These are phyloP conservation scores for Babylonia areolata DNA, from an alignment of 1,140 invertebrate species.

Conservation along the genomic window DNA sequence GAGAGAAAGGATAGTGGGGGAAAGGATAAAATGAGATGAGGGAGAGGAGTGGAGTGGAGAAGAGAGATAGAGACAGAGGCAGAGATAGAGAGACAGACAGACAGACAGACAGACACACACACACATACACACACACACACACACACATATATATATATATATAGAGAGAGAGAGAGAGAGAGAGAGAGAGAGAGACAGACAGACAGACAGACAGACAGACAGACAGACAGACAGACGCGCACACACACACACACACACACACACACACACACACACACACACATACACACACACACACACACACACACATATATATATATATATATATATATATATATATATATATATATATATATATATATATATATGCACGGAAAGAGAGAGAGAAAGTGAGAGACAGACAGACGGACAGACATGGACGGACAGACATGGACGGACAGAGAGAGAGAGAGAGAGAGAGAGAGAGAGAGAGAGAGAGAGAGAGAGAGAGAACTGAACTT, in stretches of 20 bases:
- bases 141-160: not conserved
- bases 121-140: slow-evolving; percentile 5
- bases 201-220: not conserved
- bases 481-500: no score
- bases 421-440: no score
- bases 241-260: not conserved
- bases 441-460: no score
- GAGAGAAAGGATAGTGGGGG: slow-evolving; percentile 1
- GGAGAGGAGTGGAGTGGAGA: slow-evolving; percentile 12
- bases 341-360: no score
- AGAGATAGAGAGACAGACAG: slow-evolving; percentile 23
- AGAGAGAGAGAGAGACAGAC: not conserved
- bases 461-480: no score
- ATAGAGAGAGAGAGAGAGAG: not conserved
- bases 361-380: no score
- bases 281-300: not conserved
- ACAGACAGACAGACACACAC: not conserved
- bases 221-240: not conserved
- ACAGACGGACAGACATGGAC: no score
- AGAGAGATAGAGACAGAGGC: not conserved
- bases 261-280: not conserved
- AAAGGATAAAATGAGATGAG: not conserved
- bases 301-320: not conserved
- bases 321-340: no score
- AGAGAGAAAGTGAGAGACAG: no score